Conservation (phyloP, 2,113 vertebrate genomes). For the Ceuthmochares aereus region DNA sequence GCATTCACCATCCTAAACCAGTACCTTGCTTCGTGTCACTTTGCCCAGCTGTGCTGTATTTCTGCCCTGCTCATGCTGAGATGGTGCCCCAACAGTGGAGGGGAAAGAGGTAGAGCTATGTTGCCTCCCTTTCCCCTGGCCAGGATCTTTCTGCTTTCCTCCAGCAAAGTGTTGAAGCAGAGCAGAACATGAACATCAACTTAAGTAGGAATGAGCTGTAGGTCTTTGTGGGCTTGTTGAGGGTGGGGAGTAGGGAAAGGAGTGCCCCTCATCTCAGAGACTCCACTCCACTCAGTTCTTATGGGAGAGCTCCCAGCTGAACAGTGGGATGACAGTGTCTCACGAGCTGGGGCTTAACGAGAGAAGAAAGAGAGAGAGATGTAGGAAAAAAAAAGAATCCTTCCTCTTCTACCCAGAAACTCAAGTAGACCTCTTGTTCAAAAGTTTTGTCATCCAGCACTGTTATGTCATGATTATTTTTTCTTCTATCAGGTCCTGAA, state of each 20-base stretch:
- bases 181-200: background rate
- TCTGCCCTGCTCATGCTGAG: background rate
- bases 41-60: background rate
- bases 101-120: background rate
- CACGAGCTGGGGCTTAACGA: background rate
- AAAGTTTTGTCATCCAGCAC: background rate
- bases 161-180: background rate
- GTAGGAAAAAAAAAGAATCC: background rate
- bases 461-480: background rate
- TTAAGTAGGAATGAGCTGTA: background rate
- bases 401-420: background rate
- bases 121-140: background rate
- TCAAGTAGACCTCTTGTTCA: background rate
- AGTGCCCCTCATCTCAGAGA: background rate
- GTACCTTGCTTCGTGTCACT: background rate
- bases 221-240: background rate
- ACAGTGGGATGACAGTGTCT: background rate
- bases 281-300: background rate
- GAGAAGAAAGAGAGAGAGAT: background rate
- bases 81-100: background rate
- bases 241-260: background rate
- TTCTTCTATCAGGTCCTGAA: background rate
- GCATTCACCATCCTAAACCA: background rate
- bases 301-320: background rate
- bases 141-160: background rate